phyloP scores from a whole-genome alignment of 2,888 invertebrate species.

The Margaritifera margaritifera region DNA sequence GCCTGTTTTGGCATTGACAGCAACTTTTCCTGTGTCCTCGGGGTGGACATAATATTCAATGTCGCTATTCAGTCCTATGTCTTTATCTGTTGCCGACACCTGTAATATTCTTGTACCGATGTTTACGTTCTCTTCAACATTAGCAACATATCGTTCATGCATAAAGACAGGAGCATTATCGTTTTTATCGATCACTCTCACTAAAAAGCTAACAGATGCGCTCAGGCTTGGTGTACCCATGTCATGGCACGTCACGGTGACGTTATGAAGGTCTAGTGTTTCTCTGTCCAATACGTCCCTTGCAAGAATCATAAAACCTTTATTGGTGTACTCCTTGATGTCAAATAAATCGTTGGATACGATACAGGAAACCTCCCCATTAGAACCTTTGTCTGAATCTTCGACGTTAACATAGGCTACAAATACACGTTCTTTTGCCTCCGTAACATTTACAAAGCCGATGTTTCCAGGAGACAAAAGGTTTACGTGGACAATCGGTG shows the following conservation, averaged over 20 bases:
- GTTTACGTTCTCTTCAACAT: constrained; percentile 46
- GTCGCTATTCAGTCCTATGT: constrained; percentile 41
- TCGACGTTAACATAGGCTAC: constrained; percentile 36
- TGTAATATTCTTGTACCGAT: constrained; percentile 79
- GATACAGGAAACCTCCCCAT: constrained; percentile 30
- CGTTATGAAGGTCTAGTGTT: constrained; percentile 42
- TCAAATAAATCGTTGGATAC: constrained; percentile 16
- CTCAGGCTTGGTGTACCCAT: constrained; percentile 71
- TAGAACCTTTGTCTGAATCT: constrained; percentile 33
- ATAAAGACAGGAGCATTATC: constrained; percentile 92
- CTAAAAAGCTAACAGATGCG: constrained; percentile 51
- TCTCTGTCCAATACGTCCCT: constrained; percentile 73
- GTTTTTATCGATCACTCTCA: constrained; percentile 85
- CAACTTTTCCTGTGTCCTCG: constrained; percentile 21
- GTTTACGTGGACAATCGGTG: constrained; percentile 28
- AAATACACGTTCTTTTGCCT: constrained; percentile 13
- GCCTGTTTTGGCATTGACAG: constrained; percentile 38
- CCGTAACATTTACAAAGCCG: constrained; percentile 29
- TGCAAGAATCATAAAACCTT: constrained; percentile 63
- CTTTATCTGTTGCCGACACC: constrained; percentile 87
- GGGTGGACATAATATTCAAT: constrained; percentile 40
- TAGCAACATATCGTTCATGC: constrained; percentile 32
- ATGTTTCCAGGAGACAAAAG: constrained; percentile 33
- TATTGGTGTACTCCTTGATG: constrained; percentile 32
- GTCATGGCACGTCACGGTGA: constrained; percentile 77